These are phyloP conservation scores for Spicauda simplicius DNA, from an alignment of 2,888 invertebrate species.

Conservation along the genomic window DNA sequence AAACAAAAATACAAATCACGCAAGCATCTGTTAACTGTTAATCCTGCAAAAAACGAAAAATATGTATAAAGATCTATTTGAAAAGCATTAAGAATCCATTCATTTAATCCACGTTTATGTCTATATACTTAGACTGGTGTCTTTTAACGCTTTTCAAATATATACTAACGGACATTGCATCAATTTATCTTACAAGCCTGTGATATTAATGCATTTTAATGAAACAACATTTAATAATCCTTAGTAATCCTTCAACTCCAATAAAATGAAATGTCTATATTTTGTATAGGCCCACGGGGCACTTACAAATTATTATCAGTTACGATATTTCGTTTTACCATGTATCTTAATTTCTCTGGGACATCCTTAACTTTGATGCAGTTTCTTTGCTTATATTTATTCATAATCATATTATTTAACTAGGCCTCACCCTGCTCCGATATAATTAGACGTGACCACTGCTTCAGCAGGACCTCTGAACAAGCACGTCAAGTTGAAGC, in stretches of 20 bases:
- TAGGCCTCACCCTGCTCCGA: constrained; percentile 92
- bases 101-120: too few species aligned
- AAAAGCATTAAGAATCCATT: too few species aligned
- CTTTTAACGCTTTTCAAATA: background rate
- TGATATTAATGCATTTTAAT: too few species aligned
- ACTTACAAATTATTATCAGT: too few species aligned
- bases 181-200: too few species aligned
- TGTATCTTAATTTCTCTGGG: background rate
- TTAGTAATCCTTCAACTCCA: too few species aligned
- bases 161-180: background rate
- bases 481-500: constrained; percentile 96
- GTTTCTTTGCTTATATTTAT: background rate
- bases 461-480: constrained; percentile 97
- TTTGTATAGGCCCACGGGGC: too few species aligned
- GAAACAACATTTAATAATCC: too few species aligned
- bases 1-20: constrained; percentile 43
- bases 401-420: background rate
- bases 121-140: too few species aligned
- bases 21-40: constrained; percentile 55
- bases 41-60: constrained; percentile 41
- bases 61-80: too few species aligned
- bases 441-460: constrained; percentile 96
- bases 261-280: too few species aligned
- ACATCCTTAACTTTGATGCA: background rate
- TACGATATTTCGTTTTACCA: too few species aligned